Percentiles rank a stretch among this genome's conserved stretches.
These are phyloP conservation scores for Leptinotarsa defecta DNA, from an alignment of 1,140 invertebrate genomes.

Conservation along the genomic window DNA sequence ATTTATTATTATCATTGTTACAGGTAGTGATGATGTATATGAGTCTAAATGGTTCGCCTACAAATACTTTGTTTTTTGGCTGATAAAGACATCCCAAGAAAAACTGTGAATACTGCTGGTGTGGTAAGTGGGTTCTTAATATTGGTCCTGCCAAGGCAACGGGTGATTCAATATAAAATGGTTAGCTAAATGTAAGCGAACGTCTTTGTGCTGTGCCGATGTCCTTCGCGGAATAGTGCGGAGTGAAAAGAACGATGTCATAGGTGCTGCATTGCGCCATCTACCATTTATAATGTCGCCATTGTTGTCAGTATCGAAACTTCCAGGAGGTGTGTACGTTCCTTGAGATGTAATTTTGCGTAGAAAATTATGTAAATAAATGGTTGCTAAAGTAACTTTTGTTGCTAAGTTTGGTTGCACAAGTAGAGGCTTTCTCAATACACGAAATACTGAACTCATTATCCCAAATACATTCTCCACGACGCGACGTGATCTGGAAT, in stretches of 20 bases:
- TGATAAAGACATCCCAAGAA: constrained; percentile 20
- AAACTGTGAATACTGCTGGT: background rate
- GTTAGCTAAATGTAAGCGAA: constrained; percentile 5
- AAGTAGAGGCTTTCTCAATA: constrained; percentile 53
- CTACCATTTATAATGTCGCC: constrained; percentile 35
- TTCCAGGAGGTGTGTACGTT: constrained; percentile 13
- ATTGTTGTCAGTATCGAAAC: constrained; percentile 36
- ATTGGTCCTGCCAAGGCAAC: constrained; percentile 14
- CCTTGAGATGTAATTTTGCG: constrained; percentile 26
- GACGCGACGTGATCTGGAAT: constrained; percentile 45
- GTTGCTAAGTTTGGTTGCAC: constrained; percentile 46
- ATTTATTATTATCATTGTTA: constrained; percentile 15
- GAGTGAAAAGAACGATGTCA: constrained; percentile 16
- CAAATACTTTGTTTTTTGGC: constrained; percentile 12
- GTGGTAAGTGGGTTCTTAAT: constrained; percentile 12
- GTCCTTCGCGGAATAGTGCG: background rate
- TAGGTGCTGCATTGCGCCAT: constrained; percentile 34
- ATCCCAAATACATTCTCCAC: constrained; percentile 59
- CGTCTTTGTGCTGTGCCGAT: constrained; percentile 15
- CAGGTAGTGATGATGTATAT: constrained; percentile 16
- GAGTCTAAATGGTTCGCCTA: constrained; percentile 25
- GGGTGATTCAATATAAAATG: constrained; percentile 12
- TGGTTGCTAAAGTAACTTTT: constrained; percentile 44
- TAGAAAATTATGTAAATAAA: constrained; percentile 30
- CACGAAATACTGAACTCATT: constrained; percentile 55